A percentile compares a stretch with the other conserved stretches of the same genome.
Conservation (phyloP, 2,113 vertebrate species). For the Buteo buteo region DNA sequence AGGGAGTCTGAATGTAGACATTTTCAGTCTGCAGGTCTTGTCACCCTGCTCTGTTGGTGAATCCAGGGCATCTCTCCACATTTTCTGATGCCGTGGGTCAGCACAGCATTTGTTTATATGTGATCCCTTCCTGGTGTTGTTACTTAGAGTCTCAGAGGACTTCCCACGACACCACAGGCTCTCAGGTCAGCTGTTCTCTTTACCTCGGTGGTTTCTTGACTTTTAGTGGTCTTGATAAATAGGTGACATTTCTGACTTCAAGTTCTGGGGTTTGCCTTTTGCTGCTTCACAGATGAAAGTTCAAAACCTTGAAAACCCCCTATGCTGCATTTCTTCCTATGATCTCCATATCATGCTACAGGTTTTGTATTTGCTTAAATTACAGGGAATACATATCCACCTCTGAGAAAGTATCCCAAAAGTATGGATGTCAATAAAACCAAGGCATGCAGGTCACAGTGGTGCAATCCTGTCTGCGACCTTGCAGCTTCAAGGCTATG, state of each 20-base stretch:
- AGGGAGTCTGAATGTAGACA: not conserved
- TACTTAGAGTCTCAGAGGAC: not conserved
- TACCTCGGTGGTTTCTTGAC: not conserved
- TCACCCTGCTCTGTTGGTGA: not conserved
- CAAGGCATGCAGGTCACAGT: not conserved
- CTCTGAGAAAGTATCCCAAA: not conserved
- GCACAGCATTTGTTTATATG: not conserved
- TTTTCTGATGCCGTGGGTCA: not conserved
- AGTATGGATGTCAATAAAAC: not conserved
- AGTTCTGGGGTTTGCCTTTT: not conserved
- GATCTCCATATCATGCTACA: not conserved
- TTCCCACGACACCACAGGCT: not conserved
- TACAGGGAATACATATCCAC: not conserved
- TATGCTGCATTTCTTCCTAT: not conserved
- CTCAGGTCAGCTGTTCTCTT: not conserved
- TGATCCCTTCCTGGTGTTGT: not conserved
- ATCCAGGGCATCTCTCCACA: not conserved
- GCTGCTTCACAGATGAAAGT: not conserved
- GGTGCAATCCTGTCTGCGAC: rapidly evolving
- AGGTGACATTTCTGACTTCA: not conserved
- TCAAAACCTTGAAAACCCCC: not conserved
- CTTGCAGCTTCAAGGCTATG: not conserved
- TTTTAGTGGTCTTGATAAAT: not conserved
- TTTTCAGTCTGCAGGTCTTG: not conserved
- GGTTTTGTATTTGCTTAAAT: not conserved